These are phyloP conservation scores for Orchestes rusci DNA, from an alignment of 2,888 invertebrate genomes.

Conservation along the genomic window DNA sequence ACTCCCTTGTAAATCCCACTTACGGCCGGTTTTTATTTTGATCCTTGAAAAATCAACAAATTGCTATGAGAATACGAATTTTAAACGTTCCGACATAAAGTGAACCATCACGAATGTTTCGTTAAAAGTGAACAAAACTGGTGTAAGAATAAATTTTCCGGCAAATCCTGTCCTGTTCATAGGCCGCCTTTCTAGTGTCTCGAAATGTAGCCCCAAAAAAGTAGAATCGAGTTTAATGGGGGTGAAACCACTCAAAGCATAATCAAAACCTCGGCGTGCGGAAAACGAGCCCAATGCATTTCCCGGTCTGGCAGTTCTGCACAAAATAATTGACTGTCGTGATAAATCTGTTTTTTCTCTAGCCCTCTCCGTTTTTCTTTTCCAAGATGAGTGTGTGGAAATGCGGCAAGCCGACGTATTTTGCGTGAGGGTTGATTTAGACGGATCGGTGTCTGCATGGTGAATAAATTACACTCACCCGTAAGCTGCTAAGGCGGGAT, in stretches of 20 bases:
- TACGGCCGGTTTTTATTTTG: too few species aligned
- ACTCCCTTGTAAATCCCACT: too few species aligned
- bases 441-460: too few species aligned
- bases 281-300: slow-evolving; percentile 24
- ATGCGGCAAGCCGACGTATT: too few species aligned
- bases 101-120: too few species aligned
- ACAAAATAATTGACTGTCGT: slow-evolving; percentile 36
- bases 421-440: too few species aligned
- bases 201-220: slow-evolving; percentile 35
- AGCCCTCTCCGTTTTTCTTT: slow-evolving; percentile 7
- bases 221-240: slow-evolving; percentile 44
- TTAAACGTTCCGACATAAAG: too few species aligned
- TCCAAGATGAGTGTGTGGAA: slow-evolving; percentile 9
- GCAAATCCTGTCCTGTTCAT: slow-evolving; percentile 10
- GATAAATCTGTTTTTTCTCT: slow-evolving; percentile 23
- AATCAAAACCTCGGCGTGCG: slow-evolving; percentile 44
- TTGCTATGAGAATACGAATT: too few species aligned
- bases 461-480: slow-evolving; percentile 69
- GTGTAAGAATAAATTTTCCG: too few species aligned
- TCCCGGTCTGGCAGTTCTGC: slow-evolving; percentile 36
- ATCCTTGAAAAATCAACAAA: too few species aligned
- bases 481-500: slow-evolving; percentile 86
- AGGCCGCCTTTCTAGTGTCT: slow-evolving; percentile 53
- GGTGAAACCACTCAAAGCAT: slow-evolving; percentile 47
- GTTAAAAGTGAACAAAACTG: too few species aligned